Evolutionary conservation across 2,797 vertebrate species (phyloP), one percentile per base, ranked within the genome.

Genomic region (Etheostoma perlongum): DNA sequence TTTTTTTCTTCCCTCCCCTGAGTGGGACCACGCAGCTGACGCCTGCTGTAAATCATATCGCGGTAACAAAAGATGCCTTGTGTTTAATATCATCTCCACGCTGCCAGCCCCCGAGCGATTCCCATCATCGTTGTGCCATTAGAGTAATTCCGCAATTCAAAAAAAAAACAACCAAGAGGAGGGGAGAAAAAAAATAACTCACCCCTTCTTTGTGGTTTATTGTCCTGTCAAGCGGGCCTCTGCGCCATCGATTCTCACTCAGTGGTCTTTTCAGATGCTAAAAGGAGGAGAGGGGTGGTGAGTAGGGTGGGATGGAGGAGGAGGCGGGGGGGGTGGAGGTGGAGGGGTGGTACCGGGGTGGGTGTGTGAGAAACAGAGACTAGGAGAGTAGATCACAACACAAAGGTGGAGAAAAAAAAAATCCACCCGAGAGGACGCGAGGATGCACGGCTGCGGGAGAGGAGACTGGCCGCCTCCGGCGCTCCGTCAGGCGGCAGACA

Each of bases 181-280:
- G 73, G 76, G 61, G 23, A 52, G 61, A 66, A 74, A 78, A 88
- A 83, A 72, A 87, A 82, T 89, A 93, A 95, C 95, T 96, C 95
- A 96, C 95, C 95, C 92, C 94, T 93, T 95, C 94, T 95, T 95
- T 95, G 94, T 95, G 94, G 89, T 94, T 95, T 96, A 96, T 95
- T 96, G 95, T 95, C 95, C 95, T 95, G 94, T 95, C 95, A 95
- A 90, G 91, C 94, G 93, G 94, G 94, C 94, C 95, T 94, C 95
- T 95, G 94, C 95, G 95, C 93, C 95, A 96, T 96, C 94, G 95
- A 95, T 95, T 94, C 94, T 91, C 94, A 93, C 94, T 94, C 94
- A 94, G 93, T 89, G 93, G 93, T 94, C 93, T 88, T 95, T 95
- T 95, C 94, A 96, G 94, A 95, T 95, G 94, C 95, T 95, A 93